Evolutionary conservation across 2,888 invertebrate genomes (phyloP), one percentile per base, ranked within the genome.

Genomic region (Leptinotarsa tumamoca): DNA sequence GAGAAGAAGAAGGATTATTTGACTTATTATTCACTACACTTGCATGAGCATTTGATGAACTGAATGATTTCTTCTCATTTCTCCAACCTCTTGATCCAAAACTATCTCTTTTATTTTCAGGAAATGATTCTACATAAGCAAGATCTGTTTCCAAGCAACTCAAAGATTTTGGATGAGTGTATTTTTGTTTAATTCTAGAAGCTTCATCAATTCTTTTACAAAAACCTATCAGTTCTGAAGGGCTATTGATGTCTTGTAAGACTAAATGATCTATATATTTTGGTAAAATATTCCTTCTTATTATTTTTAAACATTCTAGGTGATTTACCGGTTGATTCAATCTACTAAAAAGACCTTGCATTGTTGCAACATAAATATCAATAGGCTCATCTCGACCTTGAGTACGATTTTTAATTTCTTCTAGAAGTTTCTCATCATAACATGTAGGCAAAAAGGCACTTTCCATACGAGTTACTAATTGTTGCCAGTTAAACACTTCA

Each of bases 311-410:
- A 56, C 56, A n/a, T 56, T 56, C 56, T 10, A n/a, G 56, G 10
- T 56, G 17, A 56, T 4, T 18, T 56, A 56, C 18, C 17, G 56
- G 56, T n/a, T 56, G n/a, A 56, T n/a, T 56, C 18, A 56, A 56
- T 18, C 56, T 56, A 56, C 56, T 56, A 56, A 56, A 56, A 56
- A 56, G 56, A n/a, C 56, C 21, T 18, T 56, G 56, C 18, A 56
- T 56, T 18, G 7, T 56, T 18, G 56, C 51, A 51, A 51, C 17
- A 33, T 33, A 33, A 33, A 33, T 33, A 33, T 33, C 33, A 33
- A 33, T 33, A 33, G 33, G 7, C 7, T 33, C 33, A 33, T 33
- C 33, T 33, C 33, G 33, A 33, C 33, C 33, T 33, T 33, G 33
- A 33, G 33, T 33, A 33, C 33, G 33, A 33, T 33, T 33, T 7